Evolutionary conservation across 2,113 vertebrate genomes (phyloP).

Genomic region (Pelecanus crispus): DNA sequence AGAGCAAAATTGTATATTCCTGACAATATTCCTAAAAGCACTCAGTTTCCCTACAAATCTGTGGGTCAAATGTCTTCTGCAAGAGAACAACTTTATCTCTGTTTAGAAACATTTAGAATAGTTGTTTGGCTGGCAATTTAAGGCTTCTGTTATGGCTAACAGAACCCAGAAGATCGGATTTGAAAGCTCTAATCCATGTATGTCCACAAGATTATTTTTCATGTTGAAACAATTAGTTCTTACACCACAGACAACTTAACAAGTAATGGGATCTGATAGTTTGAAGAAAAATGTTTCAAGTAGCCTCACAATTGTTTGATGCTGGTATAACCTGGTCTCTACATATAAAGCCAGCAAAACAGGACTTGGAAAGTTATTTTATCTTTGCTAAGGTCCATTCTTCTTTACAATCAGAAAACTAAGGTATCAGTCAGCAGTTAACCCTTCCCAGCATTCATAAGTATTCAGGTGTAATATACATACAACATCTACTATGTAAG

Average conservation of each 20-base stretch:
- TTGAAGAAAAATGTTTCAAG: neutral
- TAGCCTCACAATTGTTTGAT: neutral
- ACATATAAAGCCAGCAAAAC: neutral
- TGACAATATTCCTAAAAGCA: neutral
- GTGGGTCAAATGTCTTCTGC: neutral
- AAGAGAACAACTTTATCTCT: neutral
- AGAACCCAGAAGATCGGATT: neutral
- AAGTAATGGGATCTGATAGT: neutral
- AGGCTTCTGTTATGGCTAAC: neutral
- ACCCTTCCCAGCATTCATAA: neutral
- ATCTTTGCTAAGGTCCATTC: neutral
- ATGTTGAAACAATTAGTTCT: neutral
- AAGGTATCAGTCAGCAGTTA: neutral
- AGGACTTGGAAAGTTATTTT: neutral
- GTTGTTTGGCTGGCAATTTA: neutral
- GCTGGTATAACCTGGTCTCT: neutral
- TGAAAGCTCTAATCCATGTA: neutral
- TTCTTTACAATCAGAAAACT: neutral
- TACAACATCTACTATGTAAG: neutral
- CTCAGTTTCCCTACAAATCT: neutral
- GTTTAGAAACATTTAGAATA: neutral
- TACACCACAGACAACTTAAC: neutral
- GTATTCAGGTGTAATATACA: neutral
- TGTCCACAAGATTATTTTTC: neutral
- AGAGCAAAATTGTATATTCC: neutral